These are phyloP conservation scores for Oxyruncus cristatus DNA, from an alignment of 2,113 vertebrate genomes.

Conservation along the genomic window DNA sequence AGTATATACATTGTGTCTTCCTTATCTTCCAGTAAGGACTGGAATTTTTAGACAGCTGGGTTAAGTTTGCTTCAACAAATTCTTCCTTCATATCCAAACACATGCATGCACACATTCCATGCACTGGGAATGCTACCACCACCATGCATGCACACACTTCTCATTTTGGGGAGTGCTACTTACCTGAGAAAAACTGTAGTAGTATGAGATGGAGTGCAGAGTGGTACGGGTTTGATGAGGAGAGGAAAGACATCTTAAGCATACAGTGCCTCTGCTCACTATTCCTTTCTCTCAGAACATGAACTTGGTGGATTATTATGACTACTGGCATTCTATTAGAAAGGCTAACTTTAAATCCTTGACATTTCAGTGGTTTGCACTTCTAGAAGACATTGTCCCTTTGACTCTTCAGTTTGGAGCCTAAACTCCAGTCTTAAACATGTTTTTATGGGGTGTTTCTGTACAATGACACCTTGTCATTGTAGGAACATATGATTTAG, in stretches of 20 bases:
- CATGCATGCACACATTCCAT: fast-evolving
- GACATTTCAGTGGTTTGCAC: background rate
- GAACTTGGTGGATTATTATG: background rate
- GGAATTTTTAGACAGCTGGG: background rate
- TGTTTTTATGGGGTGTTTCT: background rate
- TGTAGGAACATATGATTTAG: background rate
- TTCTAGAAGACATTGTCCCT: background rate
- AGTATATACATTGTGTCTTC: background rate
- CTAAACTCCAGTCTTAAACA: background rate
- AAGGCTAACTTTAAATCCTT: background rate
- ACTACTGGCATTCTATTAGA: background rate
- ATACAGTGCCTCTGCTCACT: background rate
- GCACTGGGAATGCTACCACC: background rate
- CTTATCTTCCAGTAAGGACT: background rate
- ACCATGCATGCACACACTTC: background rate
- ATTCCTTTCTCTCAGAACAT: background rate
- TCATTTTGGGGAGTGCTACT: background rate
- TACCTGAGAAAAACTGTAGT: background rate
- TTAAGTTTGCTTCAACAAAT: background rate
- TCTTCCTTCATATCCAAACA: background rate
- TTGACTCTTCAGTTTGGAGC: background rate
- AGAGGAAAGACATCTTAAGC: background rate
- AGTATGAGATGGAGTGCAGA: background rate
- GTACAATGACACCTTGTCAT: background rate
- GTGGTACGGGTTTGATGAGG: fast-evolving